phyloP scores from a whole-genome alignment of 2,113 vertebrate genomes.

The Microtus pennsylvanicus region DNA sequence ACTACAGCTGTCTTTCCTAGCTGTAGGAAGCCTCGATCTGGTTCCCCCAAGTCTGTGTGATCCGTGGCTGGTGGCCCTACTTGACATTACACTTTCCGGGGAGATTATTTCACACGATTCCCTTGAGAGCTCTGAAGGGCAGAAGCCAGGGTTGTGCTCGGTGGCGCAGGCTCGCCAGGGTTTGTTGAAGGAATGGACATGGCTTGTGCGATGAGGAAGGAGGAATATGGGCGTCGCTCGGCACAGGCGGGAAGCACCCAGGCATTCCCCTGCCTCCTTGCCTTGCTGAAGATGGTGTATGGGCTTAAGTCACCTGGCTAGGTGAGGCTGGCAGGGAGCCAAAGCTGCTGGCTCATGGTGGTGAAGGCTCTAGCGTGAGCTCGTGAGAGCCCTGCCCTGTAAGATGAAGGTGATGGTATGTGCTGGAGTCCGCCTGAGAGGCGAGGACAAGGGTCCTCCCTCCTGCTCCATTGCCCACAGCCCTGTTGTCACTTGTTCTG shows the following conservation, averaged over 20 bases:
- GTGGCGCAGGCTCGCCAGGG: no score
- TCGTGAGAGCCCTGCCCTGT: fast-evolving
- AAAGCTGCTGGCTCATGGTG: background rate
- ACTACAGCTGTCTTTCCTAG: background rate
- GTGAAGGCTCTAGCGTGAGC: background rate
- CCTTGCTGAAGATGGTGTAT: background rate
- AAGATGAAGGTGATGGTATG: fast-evolving
- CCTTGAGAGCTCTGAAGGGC: background rate
- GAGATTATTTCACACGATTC: background rate
- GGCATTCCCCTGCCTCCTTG: background rate
- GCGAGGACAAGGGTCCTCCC: background rate
- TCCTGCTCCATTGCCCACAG: background rate
- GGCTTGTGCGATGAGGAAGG: background rate
- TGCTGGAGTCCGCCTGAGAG: background rate
- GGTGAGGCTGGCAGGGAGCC: background rate
- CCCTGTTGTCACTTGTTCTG: background rate
- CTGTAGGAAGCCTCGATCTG: background rate
- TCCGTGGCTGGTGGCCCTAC: fast-evolving
- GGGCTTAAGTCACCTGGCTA: background rate
- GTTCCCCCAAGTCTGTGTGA: background rate
- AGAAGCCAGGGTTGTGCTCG: background rate
- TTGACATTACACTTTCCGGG: background rate
- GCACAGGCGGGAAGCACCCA: background rate
- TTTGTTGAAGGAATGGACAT: background rate
- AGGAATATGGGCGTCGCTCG: background rate